Base-by-base conservation (phyloP, 2,113 vertebrate species). In the Ptilonorhynchus violaceus region DNA sequence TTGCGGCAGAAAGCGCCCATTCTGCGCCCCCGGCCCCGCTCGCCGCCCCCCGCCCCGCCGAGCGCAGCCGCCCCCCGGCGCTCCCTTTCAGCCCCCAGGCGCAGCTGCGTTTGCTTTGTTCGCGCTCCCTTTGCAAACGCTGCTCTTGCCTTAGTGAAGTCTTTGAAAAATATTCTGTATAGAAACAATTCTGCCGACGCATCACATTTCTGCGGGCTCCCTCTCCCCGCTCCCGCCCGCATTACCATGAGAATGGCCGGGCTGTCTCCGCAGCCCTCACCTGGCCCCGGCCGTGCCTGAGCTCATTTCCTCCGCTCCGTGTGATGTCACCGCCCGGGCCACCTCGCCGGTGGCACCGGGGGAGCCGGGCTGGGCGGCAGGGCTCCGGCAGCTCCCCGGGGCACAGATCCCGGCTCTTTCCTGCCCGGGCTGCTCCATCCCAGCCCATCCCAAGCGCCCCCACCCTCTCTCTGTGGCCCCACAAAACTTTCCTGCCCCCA, bases 71-170 rank as follows among this genome's bases (percentile, higher is more conserved):
- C 79, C 79, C 88, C 88, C 94, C 85, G 47, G 95, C 95, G 95
- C 95, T 76, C 64, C 90, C 95, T 95, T 96, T 95, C 92, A 88
- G 62, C 79, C 79, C 87, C 88, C 92, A 96, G 94, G 95, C 64
- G 96, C 96, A 97, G 97, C 97, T 97, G 95, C 85, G 88, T 76
- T 94, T 75, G 78, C 93, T 97, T 96, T 97, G 97, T 96, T 95
- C 88, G 7, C 68, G 18, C 75, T 88, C 93, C 87, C 90, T 89
- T 93, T 97, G 79, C 95, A 91, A 93, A 53, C 70, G 89, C 89
- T 93, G 81, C 91, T 92, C 67, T 83, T 82, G 91, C 89, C 91
- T 96, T 95, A 78, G 89, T 93, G 91, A 96, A 93, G 85, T 93
- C 93, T 96, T 93, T 96, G 89, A 93, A 95, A 97, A 95, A 89